Evolutionary conservation across 1,140 invertebrate species (phyloP).

Genomic region (Drosophila grimshawi): DNA sequence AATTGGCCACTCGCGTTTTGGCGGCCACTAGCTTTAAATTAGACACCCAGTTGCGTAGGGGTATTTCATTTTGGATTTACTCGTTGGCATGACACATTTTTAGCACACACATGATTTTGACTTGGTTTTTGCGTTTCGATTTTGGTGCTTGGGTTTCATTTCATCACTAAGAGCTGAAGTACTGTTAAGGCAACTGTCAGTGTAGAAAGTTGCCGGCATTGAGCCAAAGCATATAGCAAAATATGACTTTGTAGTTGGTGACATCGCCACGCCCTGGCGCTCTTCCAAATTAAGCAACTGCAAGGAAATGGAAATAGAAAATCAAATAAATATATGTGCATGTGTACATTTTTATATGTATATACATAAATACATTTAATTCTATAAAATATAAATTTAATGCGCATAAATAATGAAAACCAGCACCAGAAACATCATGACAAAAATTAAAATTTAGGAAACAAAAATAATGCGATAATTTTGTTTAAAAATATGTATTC

Average conservation of each 20-base stretch:
- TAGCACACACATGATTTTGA: slow-evolving; percentile 20
- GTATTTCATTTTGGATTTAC: slow-evolving; percentile 46
- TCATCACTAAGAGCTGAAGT: background rate
- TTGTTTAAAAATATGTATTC: slow-evolving; percentile 35
- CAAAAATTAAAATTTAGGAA: slow-evolving; percentile 7
- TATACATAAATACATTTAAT: slow-evolving; percentile 27
- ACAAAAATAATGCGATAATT: slow-evolving; percentile 41
- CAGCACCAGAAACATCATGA: slow-evolving; percentile 11
- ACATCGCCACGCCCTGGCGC: slow-evolving; percentile 67
- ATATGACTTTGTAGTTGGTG: slow-evolving; percentile 20
- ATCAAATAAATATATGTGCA: slow-evolving; percentile 14
- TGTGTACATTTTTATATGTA: slow-evolving; percentile 8
- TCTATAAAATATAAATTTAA: slow-evolving; percentile 55
- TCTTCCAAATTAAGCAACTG: slow-evolving; percentile 72
- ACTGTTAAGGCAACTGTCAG: slow-evolving; percentile 60
- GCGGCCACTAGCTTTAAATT: slow-evolving; percentile 73
- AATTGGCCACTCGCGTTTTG: slow-evolving; percentile 72
- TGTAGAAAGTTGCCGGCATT: slow-evolving; percentile 48
- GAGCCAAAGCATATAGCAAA: slow-evolving; percentile 54
- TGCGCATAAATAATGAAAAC: slow-evolving; percentile 60
- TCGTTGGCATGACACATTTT: slow-evolving; percentile 30
- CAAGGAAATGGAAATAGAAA: slow-evolving; percentile 54
- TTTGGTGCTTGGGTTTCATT: slow-evolving; percentile 29
- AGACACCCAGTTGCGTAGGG: slow-evolving; percentile 61
- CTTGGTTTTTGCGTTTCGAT: slow-evolving; percentile 10